These are phyloP conservation scores for Orycteropus afer DNA, from an alignment of 2,113 vertebrate species.

Conservation along the genomic window DNA sequence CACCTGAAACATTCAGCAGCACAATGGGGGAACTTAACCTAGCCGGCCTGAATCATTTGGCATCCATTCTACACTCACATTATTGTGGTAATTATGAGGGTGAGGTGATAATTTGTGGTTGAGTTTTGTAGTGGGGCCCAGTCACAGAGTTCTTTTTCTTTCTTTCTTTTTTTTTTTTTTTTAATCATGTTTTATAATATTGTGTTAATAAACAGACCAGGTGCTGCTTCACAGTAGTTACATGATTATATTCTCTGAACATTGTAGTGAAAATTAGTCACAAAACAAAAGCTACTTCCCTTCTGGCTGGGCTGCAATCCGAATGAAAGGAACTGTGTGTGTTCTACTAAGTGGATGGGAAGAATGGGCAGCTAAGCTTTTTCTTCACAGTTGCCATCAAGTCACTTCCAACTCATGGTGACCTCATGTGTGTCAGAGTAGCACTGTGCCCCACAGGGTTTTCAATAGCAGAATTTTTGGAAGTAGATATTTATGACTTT, in stretches of 20 bases:
- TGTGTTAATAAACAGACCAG: slow-evolving; percentile 62
- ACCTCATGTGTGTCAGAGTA: neutral
- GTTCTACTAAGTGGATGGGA: neutral
- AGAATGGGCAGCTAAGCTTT: neutral
- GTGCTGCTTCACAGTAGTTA: slow-evolving; percentile 24
- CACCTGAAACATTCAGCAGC: neutral
- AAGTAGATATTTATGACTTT: neutral
- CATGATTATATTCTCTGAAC: slow-evolving; percentile 13
- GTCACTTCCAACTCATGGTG: neutral
- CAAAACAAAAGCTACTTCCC: neutral
- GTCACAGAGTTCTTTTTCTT: too few relatives aligned
- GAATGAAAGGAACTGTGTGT: neutral
- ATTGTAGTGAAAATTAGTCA: neutral
- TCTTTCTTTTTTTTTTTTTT: slow-evolving; percentile 7
- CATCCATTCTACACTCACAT: slow-evolving; percentile 12
- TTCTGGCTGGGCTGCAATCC: neutral
- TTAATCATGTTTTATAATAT: slow-evolving; percentile 31
- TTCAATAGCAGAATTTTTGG: neutral
- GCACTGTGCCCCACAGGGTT: neutral
- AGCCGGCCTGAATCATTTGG: neutral
- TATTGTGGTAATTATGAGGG: slow-evolving; percentile 33
- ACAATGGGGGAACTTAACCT: neutral
- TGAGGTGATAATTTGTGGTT: slow-evolving; percentile 48
- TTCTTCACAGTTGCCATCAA: neutral
- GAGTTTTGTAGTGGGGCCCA: slow-evolving; percentile 22